Evolutionary conservation across 53 echinoderm and acorn worm genomes (phyloP).

Genomic region (Astropecten irregularis): DNA sequence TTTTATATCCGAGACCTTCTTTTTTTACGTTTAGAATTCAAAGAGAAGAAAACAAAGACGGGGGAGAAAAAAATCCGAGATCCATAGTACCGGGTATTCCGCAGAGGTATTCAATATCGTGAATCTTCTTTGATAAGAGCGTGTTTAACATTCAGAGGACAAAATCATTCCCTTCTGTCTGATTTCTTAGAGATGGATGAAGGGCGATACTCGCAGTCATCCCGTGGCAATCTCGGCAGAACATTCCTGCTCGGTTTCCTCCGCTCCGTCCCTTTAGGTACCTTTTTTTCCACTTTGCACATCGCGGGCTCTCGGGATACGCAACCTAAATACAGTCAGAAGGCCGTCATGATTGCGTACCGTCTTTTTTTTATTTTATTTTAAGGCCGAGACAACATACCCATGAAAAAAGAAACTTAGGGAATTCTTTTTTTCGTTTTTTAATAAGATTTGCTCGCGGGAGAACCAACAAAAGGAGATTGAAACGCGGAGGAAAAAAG

Average conservation of each 20-base stretch:
- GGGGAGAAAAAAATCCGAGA: too few relatives aligned
- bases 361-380: too few relatives aligned
- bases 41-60: too few relatives aligned
- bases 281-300: too few relatives aligned
- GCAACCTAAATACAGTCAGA: neutral
- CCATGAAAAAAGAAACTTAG: too few relatives aligned
- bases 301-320: neutral
- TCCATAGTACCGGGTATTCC: slow-evolving; percentile 26
- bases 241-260: neutral
- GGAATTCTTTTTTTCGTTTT: too few relatives aligned
- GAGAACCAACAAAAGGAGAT: slow-evolving; percentile 12
- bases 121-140: slow-evolving; percentile 12
- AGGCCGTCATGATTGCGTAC: too few relatives aligned
- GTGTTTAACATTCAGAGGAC: slow-evolving; percentile 43
- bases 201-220: neutral
- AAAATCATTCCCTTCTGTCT: slow-evolving; percentile 2
- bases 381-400: too few relatives aligned
- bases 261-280: neutral
- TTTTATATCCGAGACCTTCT: too few relatives aligned
- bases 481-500: neutral
- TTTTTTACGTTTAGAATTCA: too few relatives aligned
- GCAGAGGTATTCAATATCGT: slow-evolving; percentile 1
- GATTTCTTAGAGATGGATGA: neutral
- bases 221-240: neutral
- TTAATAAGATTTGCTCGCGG: slow-evolving; percentile 27